A percentile compares a stretch with the other conserved stretches of the same genome.
Evolutionary conservation across 1,140 invertebrate genomes (phyloP).

Genomic region (Thaumetopoea pityocampa): DNA sequence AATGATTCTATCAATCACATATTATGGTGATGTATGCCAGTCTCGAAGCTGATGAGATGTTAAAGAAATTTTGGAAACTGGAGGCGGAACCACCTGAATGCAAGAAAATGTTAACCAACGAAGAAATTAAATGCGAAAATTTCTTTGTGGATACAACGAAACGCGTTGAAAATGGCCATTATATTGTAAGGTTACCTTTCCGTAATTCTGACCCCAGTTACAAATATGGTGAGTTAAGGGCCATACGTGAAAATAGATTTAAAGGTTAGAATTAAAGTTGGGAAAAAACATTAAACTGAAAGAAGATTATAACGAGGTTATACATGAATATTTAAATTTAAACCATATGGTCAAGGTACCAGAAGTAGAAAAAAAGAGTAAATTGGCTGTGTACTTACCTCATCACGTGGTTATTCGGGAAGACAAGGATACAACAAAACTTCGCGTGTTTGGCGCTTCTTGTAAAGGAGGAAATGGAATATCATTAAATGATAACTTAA

Average conservation of each 20-base stretch:
- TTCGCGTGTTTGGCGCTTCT: slow-evolving; percentile 13
- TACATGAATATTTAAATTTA: background rate
- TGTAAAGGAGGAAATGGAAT: slow-evolving; percentile 10
- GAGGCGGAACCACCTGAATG: slow-evolving; percentile 2
- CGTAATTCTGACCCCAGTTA: slow-evolving; percentile 1
- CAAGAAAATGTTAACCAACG: background rate
- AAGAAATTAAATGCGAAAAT: slow-evolving; percentile 3
- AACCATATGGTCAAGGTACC: background rate
- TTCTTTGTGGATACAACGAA: background rate
- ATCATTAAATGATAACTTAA: slow-evolving; percentile 44
- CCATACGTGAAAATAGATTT: slow-evolving; percentile 9
- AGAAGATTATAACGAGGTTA: background rate
- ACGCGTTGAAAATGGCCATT: slow-evolving; percentile 3
- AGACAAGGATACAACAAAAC: slow-evolving; percentile 11
- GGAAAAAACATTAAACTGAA: background rate
- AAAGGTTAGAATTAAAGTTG: slow-evolving; percentile 1
- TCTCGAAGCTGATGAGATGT: slow-evolving; percentile 1
- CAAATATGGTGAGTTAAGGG: slow-evolving; percentile 1
- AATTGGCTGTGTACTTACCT: slow-evolving; percentile 10
- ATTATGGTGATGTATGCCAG: slow-evolving; percentile 1
- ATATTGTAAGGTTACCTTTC: slow-evolving; percentile 15
- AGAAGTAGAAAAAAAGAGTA: background rate
- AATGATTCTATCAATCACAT: background rate
- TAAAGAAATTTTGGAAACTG: slow-evolving; percentile 15
- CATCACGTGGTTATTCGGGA: slow-evolving; percentile 13